Evolutionary conservation across 1,140 invertebrate species (phyloP), one percentile per base, ranked within the genome.

Genomic region (Delia radicum): DNA sequence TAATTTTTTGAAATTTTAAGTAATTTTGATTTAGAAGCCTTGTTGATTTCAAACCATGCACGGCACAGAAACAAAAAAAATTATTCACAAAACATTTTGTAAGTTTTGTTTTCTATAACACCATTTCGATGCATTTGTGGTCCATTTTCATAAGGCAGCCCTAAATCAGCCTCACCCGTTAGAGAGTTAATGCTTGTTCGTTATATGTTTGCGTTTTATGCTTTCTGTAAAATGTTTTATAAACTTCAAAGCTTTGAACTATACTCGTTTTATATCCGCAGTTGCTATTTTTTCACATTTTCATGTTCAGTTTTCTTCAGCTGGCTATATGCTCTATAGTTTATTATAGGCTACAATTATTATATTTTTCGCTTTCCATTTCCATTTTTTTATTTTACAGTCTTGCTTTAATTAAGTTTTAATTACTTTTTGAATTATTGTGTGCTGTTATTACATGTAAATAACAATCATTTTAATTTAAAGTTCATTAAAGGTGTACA

Each of bases 361-460:
- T 55, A 18, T 18, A 21, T 55, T 24, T 42, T 55, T 55, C 0
- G 18, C 8, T 21, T 55, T 55, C 18, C 48, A 21, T 55, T 55
- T 55, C n/a, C 18, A 55, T 55, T 55, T 55, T 37, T 13, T 10
- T 37, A n/a, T 55, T 5, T 55, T 55, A 21, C 2, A 21, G 48
- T 55, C 21, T 55, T 55, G n/a, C 24, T 55, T 55, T 55, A 42
- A 42, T 42, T 42, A 42, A 42, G 37, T 55, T 69, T 37, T 69
- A 69, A 69, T 69, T 69, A 31, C 29, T 69, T 69, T 69, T 69
- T 69, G 65, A 69, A 69, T 69, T 69, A 69, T 69, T 18, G 48
- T 55, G 48, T 55, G 29, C 24, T 69, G 29, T 69, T 33, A 69
- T 37, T 69, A n/a, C 29, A 69, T 69, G 29, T 37, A 24, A 7